Base-by-base conservation (phyloP, 2,113 vertebrate genomes). In the Ivindomyrus marchei region DNA sequence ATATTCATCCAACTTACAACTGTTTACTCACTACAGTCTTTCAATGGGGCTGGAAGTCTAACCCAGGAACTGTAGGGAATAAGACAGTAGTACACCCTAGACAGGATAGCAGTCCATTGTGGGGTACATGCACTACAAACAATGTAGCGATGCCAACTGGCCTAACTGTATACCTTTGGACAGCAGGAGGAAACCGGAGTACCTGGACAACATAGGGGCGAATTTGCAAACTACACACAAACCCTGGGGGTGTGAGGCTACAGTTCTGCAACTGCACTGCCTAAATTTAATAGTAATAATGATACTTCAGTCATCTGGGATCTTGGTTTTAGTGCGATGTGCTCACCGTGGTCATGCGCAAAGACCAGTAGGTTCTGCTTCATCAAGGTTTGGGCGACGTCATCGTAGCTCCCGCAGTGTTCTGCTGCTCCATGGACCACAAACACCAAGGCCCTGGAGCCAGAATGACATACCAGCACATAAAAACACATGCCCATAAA, bases 261-360 rank as follows among this genome's bases (percentile, higher is more conserved):
- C n/a, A 70, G 62, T 70, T 70, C 9, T 70, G 62, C 62, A 31
- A 1, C 62, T 31, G 62, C n/a, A 70, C 6, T 13, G 3, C 27
- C 62, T 70, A 27, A 31, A 31, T 31, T 31, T 70, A 31, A 70
- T 70, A 70, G 27, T 31, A 31, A 31, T 70, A 70, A 70, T 31
- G 11, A 70, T 70, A 70, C 62, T 3, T 70, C n/a, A 31, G 62
- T 31, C 27, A 70, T 70, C n/a, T 31, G 77, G 15, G 10, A 83
- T 83, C 36, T 21, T 19, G 53, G 58, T 85, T 83, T 50, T n/a
- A 85, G 85, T 39, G 74, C 36, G n/a, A 88, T 62, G 90, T 80
- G 96, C 98, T 98, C 94, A 99, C 98, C 96, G 0, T 99, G 98
- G 93, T 99, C 98, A 5, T 99, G 98, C 88, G 97, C 94, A 87